Base-by-base conservation (phyloP, 2,113 vertebrate species). In the Albula goreensis region DNA sequence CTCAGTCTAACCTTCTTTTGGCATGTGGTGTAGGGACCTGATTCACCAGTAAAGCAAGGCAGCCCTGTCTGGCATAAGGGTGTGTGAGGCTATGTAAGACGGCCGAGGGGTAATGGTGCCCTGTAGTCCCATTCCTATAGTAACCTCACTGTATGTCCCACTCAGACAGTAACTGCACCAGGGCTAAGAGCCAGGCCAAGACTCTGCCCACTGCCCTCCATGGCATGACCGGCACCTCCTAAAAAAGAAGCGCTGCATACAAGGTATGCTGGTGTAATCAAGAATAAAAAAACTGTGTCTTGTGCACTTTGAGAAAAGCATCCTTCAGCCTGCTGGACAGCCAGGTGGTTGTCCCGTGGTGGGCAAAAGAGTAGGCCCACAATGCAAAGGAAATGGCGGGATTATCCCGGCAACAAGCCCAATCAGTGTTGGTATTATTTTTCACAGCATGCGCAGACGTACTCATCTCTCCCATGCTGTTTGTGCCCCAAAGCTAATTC, bases 221-320 rank as follows among this genome's bases (percentile, higher is more conserved):
- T 50, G 80, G 80, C 15, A 51, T 81, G 78, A 74, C 60, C 56
- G 31, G 22, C 56, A 63, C 60, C 11, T 31, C 82, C 57, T 84
- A 78, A 84, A 84, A 63, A 84, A 87, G 80, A 25, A 31, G n/a
- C 17, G 63, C 52, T 52, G 57, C 60, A 15, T 13, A 13, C 19
- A 22, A 81, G 56, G 86, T 25, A 41, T 48, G 79, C 63, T 50
- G 50, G 8, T 25, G 22, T 53, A 56, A 81, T 81, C 78, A 22
- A 25, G 51, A 81, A 6, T 50, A 19, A n/a, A 50, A 17, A 51
- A 22, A 51, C 17, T 49, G 78, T 13, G 78, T 7, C 4, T 22
- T 2, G n/a, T 31, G 8, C n/a, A 5, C 70, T 19, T n/a, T 3
- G 60, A 10, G n/a, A 22, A 10, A 22, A 2, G n/a, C n/a, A 25